Conservation (phyloP, 2,888 invertebrate species). For the Leptothorax acervorum region DNA sequence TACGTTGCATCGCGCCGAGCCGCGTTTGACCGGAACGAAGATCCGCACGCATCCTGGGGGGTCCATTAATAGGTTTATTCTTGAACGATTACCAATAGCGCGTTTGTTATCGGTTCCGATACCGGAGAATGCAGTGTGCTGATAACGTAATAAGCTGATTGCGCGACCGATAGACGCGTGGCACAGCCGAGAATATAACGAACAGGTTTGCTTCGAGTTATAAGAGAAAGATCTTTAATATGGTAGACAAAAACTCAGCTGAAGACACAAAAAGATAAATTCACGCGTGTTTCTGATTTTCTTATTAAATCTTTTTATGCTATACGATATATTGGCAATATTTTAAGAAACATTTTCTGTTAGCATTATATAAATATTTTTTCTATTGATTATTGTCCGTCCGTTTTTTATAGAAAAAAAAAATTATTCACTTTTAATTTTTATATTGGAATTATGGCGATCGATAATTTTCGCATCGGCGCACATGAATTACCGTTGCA, state of each 20-base stretch:
- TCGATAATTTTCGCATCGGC: conserved; percentile 27
- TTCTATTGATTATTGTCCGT: neutral
- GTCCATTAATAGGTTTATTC: conserved; percentile 56
- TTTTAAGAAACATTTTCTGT: neutral
- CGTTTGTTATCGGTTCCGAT: conserved; percentile 16
- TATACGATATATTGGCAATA: neutral
- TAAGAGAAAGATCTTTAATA: neutral
- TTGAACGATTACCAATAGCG: conserved; percentile 51
- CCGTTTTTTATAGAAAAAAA: neutral
- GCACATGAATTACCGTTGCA: conserved; percentile 33
- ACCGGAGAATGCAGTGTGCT: conserved; percentile 36
- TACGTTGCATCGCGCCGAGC: conserved; percentile 55
- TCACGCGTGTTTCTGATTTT: neutral
- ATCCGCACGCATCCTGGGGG: conserved; percentile 10
- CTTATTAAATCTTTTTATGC: neutral
- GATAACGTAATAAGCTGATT: conserved; percentile 52
- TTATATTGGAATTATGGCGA: conserved; percentile 8
- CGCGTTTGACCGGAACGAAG: conserved; percentile 54
- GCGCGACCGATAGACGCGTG: neutral
- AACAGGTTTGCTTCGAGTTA: neutral
- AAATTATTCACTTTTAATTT: neutral
- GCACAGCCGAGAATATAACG: neutral
- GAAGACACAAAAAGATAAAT: neutral
- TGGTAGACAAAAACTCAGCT: neutral
- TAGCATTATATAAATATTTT: neutral